A percentile compares a stretch with the other conserved stretches of the same genome.
Conservation (phyloP, 2,113 vertebrate genomes). For the human region DNA sequence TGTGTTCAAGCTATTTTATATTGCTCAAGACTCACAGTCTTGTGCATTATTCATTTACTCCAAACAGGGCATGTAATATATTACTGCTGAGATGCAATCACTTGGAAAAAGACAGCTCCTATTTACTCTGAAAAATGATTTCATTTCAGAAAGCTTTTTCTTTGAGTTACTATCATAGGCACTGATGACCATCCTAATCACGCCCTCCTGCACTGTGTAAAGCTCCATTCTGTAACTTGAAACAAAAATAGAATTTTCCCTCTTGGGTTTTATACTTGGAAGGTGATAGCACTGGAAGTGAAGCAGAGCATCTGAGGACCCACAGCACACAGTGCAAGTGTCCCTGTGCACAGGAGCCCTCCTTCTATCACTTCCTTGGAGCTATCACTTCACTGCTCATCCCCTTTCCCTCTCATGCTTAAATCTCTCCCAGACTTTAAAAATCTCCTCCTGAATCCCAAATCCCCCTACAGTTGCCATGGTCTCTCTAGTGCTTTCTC, state of each 20-base stretch:
- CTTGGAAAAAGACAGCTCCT: conserved; percentile 33
- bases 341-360: background rate
- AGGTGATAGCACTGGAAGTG: background rate
- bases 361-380: background rate
- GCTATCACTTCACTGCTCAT: background rate
- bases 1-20: conserved; percentile 20
- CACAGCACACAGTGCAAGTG: background rate
- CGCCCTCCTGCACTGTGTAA: background rate
- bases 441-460: background rate
- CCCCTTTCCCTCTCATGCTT: background rate
- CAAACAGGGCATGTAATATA: conserved; percentile 36
- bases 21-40: conserved; percentile 34
- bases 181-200: background rate
- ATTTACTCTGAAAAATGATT: conserved; percentile 55
- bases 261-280: background rate
- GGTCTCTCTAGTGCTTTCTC: background rate
- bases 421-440: background rate
- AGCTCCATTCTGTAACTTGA: background rate
- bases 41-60: conserved; percentile 59
- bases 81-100: conserved; percentile 50
- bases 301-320: background rate
- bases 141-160: conserved; percentile 39
- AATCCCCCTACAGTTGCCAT: background rate
- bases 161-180: background rate
- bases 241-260: background rate